Evolutionary conservation across 1,140 invertebrate species (phyloP).

Genomic region (Asbolus verrucosus): DNA sequence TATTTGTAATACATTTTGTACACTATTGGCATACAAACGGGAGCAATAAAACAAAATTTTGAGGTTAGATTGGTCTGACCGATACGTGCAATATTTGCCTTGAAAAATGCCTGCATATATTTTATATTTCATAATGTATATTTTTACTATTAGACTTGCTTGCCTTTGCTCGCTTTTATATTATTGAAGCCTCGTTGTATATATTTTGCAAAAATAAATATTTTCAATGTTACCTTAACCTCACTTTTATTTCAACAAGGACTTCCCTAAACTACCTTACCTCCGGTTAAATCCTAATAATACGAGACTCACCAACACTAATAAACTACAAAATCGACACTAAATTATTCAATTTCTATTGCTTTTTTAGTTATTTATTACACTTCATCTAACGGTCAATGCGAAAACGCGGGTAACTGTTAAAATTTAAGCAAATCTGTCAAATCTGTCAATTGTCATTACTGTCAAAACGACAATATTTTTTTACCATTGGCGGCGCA

Average conservation of each 20-base stretch:
- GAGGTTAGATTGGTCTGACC: slow-evolving; percentile 28
- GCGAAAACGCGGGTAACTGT: slow-evolving; percentile 10
- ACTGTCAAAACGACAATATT: too few species aligned
- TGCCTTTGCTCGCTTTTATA: slow-evolving; percentile 42
- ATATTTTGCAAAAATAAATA: slow-evolving; percentile 44
- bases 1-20: slow-evolving; percentile 37
- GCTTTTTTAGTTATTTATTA: neutral
- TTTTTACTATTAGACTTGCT: slow-evolving; percentile 26
- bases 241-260: slow-evolving; percentile 26
- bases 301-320: neutral
- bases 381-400: neutral
- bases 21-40: slow-evolving; percentile 34
- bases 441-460: too few species aligned
- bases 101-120: slow-evolving; percentile 40
- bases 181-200: slow-evolving; percentile 38
- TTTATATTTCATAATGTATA: slow-evolving; percentile 34
- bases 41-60: slow-evolving; percentile 43
- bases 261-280: neutral
- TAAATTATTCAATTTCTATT: neutral
- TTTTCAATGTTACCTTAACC: slow-evolving; percentile 46
- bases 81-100: slow-evolving; percentile 39
- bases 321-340: neutral
- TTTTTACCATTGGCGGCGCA: too few species aligned
- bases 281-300: neutral
- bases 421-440: slow-evolving; percentile 21